A percentile compares a stretch with the other conserved stretches of the same genome.
These are phyloP conservation scores for Oryctolagus cuniculus DNA, from an alignment of 2,113 vertebrate species.

Conservation along the genomic window mOryCun1.1 NC_091434.1:124949501-124950000, in stretches of 20 bases:
- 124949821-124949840: not conserved
- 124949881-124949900: not conserved
- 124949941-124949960: not conserved
- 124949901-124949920: not conserved
- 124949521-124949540: too few species aligned
- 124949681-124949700: not conserved
- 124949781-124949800: not conserved
- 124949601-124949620: too few species aligned
- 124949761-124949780: not conserved
- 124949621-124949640: too few species aligned
- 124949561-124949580: too few species aligned
- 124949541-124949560: too few species aligned
- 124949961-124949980: not conserved
- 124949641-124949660: not conserved
- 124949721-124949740: constrained; percentile 18
- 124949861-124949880: not conserved
- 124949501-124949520: not conserved
- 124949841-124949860: not conserved
- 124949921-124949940: not conserved
- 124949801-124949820: not conserved
- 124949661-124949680: not conserved
- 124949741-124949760: not conserved
- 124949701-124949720: not conserved
- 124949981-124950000: not conserved
- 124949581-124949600: too few species aligned